Base-by-base conservation (phyloP, 2,113 vertebrate genomes). In the Catharus minimus region DNA sequence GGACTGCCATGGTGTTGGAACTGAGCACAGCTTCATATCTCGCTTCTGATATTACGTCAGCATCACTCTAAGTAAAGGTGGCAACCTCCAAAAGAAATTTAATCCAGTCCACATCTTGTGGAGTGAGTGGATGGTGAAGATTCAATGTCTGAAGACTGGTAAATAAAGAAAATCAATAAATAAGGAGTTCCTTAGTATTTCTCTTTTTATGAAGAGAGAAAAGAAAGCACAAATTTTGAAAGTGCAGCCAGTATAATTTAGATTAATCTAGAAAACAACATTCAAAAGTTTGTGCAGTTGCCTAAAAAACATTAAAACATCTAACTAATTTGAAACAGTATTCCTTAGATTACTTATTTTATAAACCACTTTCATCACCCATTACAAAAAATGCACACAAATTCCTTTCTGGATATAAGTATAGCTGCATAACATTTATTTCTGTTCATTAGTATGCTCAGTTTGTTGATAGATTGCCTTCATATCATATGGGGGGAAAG, bases 381-480 rank as follows among this genome's bases (percentile, higher is more conserved):
- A 33, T 85, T 87, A 82, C 49, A 92, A 92, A 91, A 88, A 77
- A 82, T 39, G 53, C 19, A 74, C 21, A 74, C 7, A 61, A 62
- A 87, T 69, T 76, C 69, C 57, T 92, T 74, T 87, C 55, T 87
- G 60, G 30, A 80, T 85, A n/a, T 73, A 80, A 87, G 82, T 86
- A 93, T 36, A 72, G 65, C 74, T 86, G 53, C 21, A 3, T 50
- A 53, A 20, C 81, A 92, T 91, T 95, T 91, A 92, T 81, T 86
- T 75, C 61, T 90, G 46, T 72, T 81, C 66, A 89, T 94, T 94
- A 92, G 79, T 76, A 88, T 93, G 77, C 36, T 86, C 46, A 77
- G 72, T 90, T 71, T 90, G 79, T 73, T 89, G 72, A 95, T 60
- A 88, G 77, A 88, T 49, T 92, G 83, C 58, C 58, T 79, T 94